These are phyloP conservation scores for Hyposoter dolosus DNA, from an alignment of 2,888 invertebrate species.

Conservation along the genomic window DNA sequence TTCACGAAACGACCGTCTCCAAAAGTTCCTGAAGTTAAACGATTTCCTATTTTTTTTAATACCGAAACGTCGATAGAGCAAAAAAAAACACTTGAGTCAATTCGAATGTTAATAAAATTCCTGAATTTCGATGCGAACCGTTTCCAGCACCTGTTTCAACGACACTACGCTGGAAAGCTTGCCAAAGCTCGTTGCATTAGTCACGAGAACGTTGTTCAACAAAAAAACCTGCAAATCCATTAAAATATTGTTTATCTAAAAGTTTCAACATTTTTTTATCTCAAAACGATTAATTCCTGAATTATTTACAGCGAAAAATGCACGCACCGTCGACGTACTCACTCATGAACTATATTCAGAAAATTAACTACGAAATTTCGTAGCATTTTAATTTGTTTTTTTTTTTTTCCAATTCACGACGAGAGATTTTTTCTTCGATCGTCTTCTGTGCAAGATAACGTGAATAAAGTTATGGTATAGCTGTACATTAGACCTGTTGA, in stretches of 20 bases:
- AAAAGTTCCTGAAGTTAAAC: not conserved
- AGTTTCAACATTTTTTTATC: not conserved
- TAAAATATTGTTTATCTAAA: not conserved
- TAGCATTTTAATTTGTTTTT: conserved; percentile 1
- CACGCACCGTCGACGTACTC: not conserved
- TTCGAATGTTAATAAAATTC: conserved; percentile 12
- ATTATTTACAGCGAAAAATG: not conserved
- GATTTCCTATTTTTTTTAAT: not conserved
- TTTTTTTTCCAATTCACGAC: conserved; percentile 11
- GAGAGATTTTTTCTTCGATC: conserved; percentile 34
- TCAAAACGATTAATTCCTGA: not conserved
- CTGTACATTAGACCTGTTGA: conserved; percentile 74
- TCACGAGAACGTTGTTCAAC: not conserved
- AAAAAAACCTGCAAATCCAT: not conserved
- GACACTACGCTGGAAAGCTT: not conserved
- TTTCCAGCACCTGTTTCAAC: conserved; percentile 16
- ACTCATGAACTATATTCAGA: not conserved
- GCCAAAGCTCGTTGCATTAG: not conserved
- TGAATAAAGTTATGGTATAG: conserved; percentile 27
- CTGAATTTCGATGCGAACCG: not conserved
- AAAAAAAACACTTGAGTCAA: conserved; percentile 45
- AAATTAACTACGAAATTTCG: not conserved
- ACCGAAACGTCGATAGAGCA: not conserved
- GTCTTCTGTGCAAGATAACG: conserved; percentile 53
- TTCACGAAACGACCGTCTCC: not conserved